These are phyloP conservation scores for Trididemnum nubilum DNA, from an alignment of 23 tunicate species.

Conservation along the genomic window DNA sequence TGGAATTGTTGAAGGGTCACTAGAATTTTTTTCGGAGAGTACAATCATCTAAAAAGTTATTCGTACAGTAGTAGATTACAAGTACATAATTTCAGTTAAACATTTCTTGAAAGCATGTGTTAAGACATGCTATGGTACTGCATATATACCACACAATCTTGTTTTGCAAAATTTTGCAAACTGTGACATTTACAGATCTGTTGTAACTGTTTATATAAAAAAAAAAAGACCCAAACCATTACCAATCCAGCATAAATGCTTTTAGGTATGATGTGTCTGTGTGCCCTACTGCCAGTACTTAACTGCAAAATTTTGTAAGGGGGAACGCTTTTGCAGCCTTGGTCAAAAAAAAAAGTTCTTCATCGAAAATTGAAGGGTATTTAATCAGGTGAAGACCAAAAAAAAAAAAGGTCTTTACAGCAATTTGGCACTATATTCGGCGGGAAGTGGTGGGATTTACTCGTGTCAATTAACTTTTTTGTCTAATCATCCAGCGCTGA, in stretches of 20 bases:
- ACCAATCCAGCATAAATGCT: neutral
- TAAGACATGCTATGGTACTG: neutral
- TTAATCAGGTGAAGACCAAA: no score
- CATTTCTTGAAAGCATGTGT: neutral
- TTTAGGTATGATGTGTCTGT: neutral
- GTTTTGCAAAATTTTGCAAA: neutral
- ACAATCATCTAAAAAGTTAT: neutral
- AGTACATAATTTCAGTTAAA: neutral
- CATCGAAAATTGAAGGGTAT: no score
- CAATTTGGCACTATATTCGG: no score
- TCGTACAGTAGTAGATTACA: no score
- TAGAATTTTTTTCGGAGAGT: neutral
- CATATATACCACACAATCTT: neutral
- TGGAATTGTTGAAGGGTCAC: neutral
- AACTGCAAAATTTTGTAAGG: no score
- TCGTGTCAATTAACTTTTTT: no score
- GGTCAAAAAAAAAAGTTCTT: no score
- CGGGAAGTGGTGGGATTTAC: no score
- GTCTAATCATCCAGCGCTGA: no score
- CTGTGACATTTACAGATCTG: neutral
- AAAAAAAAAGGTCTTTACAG: no score
- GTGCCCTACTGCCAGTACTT: no score
- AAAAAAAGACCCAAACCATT: neutral
- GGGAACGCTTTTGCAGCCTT: no score
- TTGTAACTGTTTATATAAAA: neutral